Evolutionary conservation across 2,797 vertebrate genomes (phyloP).

Genomic region (Hydrophis major): DNA sequence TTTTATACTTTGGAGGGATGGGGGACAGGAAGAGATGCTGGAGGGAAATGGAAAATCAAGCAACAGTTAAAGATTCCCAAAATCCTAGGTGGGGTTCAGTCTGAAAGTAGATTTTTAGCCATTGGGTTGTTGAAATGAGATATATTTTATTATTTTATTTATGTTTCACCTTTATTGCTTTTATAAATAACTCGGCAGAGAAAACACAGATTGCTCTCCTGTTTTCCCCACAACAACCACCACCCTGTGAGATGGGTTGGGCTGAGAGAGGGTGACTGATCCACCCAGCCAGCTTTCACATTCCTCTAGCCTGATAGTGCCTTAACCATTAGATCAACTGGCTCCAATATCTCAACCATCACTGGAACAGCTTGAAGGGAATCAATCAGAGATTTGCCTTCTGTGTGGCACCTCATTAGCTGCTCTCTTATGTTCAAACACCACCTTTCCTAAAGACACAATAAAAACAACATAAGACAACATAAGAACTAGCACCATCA

Average conservation of each 20-base stretch:
- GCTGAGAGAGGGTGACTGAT: background rate
- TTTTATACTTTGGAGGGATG: background rate
- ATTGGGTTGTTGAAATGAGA: background rate
- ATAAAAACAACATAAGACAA: too few relatives aligned
- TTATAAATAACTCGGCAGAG: background rate
- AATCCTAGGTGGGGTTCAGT: background rate
- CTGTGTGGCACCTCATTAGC: background rate
- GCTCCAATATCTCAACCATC: background rate
- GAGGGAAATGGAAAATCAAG: background rate
- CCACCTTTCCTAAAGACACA: background rate
- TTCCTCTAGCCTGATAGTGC: background rate
- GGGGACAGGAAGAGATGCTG: background rate
- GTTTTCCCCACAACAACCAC: background rate
- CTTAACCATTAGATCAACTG: background rate
- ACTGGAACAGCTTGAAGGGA: background rate
- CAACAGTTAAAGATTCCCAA: background rate
- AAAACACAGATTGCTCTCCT: background rate
- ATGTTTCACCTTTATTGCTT: background rate
- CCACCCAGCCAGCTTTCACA: background rate
- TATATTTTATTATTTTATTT: background rate
- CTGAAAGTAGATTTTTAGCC: background rate
- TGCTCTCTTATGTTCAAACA: background rate
- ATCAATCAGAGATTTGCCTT: background rate
- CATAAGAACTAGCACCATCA: background rate
- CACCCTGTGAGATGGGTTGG: background rate